phyloP scores from a whole-genome alignment of 2,888 invertebrate genomes.

The Drosophila infuscata region DNA sequence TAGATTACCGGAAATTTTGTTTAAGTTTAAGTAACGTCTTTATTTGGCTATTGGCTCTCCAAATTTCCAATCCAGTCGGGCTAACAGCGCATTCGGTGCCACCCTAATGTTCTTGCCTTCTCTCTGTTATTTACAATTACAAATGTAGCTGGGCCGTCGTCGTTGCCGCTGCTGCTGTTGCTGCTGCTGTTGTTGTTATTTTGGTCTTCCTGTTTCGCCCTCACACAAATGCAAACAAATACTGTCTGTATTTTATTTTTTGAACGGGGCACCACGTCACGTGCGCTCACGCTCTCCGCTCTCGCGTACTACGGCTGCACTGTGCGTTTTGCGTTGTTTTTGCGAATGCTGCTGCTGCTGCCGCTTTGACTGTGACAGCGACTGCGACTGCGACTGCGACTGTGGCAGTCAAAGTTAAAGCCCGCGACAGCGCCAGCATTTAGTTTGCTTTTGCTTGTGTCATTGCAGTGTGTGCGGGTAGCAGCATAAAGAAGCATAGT shows the following conservation, averaged over 20 bases:
- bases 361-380: constrained; percentile 33
- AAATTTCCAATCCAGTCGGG: constrained; percentile 28
- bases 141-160: constrained; percentile 29
- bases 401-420: constrained; percentile 54
- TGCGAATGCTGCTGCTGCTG: constrained; percentile 56
- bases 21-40: background rate
- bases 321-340: constrained; percentile 61
- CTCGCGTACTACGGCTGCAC: constrained; percentile 49
- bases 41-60: constrained; percentile 11
- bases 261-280: constrained; percentile 52
- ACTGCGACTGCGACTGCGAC: constrained; percentile 20
- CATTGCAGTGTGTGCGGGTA: constrained; percentile 78
- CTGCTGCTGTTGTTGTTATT: constrained; percentile 52
- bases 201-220: constrained; percentile 71
- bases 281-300: constrained; percentile 61
- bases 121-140: constrained; percentile 61
- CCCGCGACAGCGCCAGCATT: constrained; percentile 64
- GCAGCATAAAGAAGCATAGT: constrained; percentile 55
- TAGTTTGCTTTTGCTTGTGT: constrained; percentile 78
- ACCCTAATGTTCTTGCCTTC: constrained; percentile 55
- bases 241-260: too few relatives aligned
- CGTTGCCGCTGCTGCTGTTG: constrained; percentile 18
- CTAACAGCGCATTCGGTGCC: constrained; percentile 37
- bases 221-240: constrained; percentile 56
- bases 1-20: background rate